phyloP scores from a whole-genome alignment of 2,113 vertebrate genomes.

The Atrichornis clamosus region DNA sequence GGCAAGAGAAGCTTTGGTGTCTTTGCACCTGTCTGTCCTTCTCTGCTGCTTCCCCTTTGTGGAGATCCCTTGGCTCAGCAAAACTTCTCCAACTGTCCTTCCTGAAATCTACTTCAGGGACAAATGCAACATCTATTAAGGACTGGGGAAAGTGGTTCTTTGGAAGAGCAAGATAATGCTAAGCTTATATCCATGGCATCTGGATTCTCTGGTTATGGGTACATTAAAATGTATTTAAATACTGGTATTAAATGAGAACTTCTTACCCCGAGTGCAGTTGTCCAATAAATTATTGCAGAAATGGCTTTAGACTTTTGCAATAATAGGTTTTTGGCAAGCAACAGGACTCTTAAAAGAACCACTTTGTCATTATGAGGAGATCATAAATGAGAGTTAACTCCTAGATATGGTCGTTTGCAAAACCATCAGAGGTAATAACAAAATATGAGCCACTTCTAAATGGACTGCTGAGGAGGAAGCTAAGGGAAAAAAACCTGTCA shows the following conservation, averaged over 20 bases:
- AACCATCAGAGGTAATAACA: conserved; percentile 37
- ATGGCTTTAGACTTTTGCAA: conserved; percentile 27
- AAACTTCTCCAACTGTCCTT: neutral
- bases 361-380: conserved; percentile 47
- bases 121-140: neutral
- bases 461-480: conserved; percentile 21
- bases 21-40: neutral
- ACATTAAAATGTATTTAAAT: conserved; percentile 35
- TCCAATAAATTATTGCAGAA: conserved; percentile 32
- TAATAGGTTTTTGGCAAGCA: conserved; percentile 50
- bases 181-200: neutral
- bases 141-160: neutral
- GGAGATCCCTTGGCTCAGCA: neutral
- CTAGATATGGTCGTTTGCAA: neutral
- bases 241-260: conserved; percentile 50
- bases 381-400: conserved; percentile 53
- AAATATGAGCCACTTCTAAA: neutral
- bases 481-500: neutral
- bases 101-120: neutral
- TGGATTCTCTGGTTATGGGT: neutral
- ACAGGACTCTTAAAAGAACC: conserved; percentile 36
- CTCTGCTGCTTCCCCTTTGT: neutral
- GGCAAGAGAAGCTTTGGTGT: neutral
- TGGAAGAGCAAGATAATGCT: neutral
- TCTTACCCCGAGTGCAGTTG: conserved; percentile 7